Evolutionary conservation across 2,797 vertebrate species (phyloP).

Genomic region (Lepilemur septentrionalis): DNA sequence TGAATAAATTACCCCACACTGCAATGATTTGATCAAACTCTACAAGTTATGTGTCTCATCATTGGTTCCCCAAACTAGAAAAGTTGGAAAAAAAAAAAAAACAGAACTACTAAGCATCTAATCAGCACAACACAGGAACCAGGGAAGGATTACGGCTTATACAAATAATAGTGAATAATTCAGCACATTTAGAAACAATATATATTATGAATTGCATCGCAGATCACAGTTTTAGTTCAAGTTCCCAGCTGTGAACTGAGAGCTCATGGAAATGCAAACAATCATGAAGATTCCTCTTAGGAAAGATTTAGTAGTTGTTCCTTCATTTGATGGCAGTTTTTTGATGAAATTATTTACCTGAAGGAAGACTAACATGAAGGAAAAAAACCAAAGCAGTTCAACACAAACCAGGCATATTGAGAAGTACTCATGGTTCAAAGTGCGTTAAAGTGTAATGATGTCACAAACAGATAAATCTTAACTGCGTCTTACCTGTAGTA

Average conservation of each 20-base stretch:
- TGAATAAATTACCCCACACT: constrained; percentile 44
- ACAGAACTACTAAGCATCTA: background rate
- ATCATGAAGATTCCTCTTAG: background rate
- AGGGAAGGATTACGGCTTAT: constrained; percentile 18
- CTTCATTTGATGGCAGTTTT: constrained; percentile 67
- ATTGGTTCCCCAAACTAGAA: constrained; percentile 51
- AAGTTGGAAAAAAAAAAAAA: constrained; percentile 63
- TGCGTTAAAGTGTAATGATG: constrained; percentile 72
- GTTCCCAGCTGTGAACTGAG: constrained; percentile 59
- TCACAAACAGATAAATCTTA: constrained; percentile 79
- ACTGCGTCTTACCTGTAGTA: constrained; percentile 84
- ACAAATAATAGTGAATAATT: constrained; percentile 29
- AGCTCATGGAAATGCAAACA: constrained; percentile 65
- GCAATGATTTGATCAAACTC: constrained; percentile 69
- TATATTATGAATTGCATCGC: background rate
- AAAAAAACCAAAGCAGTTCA: constrained; percentile 50
- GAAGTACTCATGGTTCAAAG: constrained; percentile 72
- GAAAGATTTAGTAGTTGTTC: constrained; percentile 51
- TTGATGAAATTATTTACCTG: constrained; percentile 66
- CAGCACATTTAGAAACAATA: background rate
- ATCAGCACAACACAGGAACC: background rate
- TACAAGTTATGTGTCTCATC: constrained; percentile 14
- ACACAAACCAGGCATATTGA: constrained; percentile 50
- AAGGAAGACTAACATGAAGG: constrained; percentile 61
- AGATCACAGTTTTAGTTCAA: constrained; percentile 57